Evolutionary conservation across 2,113 vertebrate genomes (phyloP), one percentile per base, ranked within the genome.

Genomic region (Chionodraco myersi): DNA sequence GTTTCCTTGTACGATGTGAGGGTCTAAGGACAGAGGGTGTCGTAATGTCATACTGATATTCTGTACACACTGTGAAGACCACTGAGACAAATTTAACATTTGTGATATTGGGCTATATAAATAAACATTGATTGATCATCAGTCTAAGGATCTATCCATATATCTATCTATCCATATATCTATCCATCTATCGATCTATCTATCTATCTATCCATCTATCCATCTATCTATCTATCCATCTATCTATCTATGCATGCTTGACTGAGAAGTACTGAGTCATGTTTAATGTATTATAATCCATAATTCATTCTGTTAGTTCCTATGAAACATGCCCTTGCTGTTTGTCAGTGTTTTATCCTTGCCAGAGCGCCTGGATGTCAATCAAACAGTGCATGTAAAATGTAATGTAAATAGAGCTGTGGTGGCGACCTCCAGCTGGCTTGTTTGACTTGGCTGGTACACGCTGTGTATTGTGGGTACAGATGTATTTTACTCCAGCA

Each of bases 401-500:
- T 72, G 68, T 79, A 63, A 80, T 83, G 84, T 83, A 88, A 90
- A 90, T 80, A 76, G 49, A 77, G 47, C 67, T 21, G 66, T 75
- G 72, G 72, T 56, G 74, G 88, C 80, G 67, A 53, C 79, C 77
- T 90, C 83, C 79, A 76, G 83, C 87, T 82, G 90, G 79, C 80
- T 81, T 80, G 84, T 87, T 86, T 87, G 86, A 85, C 73, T 86
- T 84, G 77, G 81, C 86, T 47, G 73, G 61, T 65, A 30, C 18
- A 48, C 1, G 1, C 62, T 75, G 65, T 75, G 79, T 77, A 59
- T 80, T 77, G 82, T 72, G 76, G 81, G 85, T 72, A 70, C 86
- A 87, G 82, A 72, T 86, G 82, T 87, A 77, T 83, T 85, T 85
- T 87, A 65, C 79, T 88, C 70, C 72, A 62, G 79, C 85, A 77